Conservation (phyloP, 2,797 vertebrate species). For the Numenius phaeopus region DNA sequence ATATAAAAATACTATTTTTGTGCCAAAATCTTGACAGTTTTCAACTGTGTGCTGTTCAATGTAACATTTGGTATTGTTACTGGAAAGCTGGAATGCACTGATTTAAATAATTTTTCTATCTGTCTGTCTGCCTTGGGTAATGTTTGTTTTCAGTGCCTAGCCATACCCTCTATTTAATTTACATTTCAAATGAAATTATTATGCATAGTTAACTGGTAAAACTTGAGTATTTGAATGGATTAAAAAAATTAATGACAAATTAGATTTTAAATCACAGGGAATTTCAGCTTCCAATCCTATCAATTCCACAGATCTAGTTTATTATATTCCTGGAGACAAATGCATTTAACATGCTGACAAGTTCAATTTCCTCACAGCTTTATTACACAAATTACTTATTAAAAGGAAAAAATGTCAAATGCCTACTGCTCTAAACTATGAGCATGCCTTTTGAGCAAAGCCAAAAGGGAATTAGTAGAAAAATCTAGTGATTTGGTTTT, state of each 20-base stretch:
- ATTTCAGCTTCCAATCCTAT: conserved; percentile 46
- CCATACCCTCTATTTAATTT: neutral
- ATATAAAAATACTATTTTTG: neutral
- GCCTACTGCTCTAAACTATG: conserved; percentile 34
- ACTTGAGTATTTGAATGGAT: conserved; percentile 6
- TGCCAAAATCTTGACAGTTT: neutral
- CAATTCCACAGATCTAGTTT: conserved; percentile 37
- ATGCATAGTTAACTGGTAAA: neutral
- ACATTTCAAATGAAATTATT: conserved; percentile 39
- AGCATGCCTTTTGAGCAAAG: conserved; percentile 41
- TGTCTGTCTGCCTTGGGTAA: neutral
- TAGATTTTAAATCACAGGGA: conserved; percentile 59
- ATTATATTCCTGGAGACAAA: conserved; percentile 75
- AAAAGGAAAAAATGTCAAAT: conserved; percentile 69
- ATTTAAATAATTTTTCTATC: neutral
- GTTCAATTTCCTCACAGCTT: conserved; percentile 76
- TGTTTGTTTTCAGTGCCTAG: neutral
- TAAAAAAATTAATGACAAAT: conserved; percentile 62
- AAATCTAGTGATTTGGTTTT: neutral
- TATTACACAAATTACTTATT: conserved; percentile 77
- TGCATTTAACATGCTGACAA: conserved; percentile 76
- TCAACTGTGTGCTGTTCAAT: neutral
- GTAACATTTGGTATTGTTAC: neutral
- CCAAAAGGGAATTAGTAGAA: neutral
- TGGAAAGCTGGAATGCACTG: neutral